Conservation (phyloP, 2,888 invertebrate species). For the Diachrysia chrysitis region DNA sequence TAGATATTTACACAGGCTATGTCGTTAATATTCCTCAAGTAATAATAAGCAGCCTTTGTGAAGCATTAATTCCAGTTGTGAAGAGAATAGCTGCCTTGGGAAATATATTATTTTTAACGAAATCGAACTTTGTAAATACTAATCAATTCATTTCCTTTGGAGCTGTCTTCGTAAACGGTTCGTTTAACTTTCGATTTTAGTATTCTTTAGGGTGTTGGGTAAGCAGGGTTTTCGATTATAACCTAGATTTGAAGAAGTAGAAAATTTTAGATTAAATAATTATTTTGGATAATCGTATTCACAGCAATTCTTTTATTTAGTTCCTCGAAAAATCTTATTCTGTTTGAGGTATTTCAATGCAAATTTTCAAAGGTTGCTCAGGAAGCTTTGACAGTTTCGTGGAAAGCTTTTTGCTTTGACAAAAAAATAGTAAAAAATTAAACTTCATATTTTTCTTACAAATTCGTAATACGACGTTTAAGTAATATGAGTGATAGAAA, state of each 20-base stretch:
- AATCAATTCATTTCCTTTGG: slow-evolving; percentile 26
- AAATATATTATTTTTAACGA: slow-evolving; percentile 23
- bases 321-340: too few species aligned
- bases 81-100: slow-evolving; percentile 34
- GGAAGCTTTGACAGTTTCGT: too few species aligned
- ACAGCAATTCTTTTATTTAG: too few species aligned
- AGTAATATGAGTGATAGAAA: too few species aligned
- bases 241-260: too few species aligned
- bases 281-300: background rate
- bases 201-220: background rate
- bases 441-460: too few species aligned
- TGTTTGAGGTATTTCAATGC: too few species aligned
- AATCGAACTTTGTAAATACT: slow-evolving; percentile 2
- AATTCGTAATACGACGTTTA: too few species aligned
- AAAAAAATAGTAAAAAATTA: too few species aligned
- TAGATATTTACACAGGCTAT: slow-evolving; percentile 12
- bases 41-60: slow-evolving; percentile 28
- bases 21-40: slow-evolving; percentile 33
- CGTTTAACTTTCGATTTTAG: slow-evolving; percentile 11
- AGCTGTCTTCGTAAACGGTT: slow-evolving; percentile 15
- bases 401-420: too few species aligned
- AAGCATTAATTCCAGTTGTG: slow-evolving; percentile 12
- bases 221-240: background rate
- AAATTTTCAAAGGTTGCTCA: too few species aligned
- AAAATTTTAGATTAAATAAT: too few species aligned